Conservation (phyloP, 1,140 invertebrate species). For the Euwallacea fornicatus region DNA sequence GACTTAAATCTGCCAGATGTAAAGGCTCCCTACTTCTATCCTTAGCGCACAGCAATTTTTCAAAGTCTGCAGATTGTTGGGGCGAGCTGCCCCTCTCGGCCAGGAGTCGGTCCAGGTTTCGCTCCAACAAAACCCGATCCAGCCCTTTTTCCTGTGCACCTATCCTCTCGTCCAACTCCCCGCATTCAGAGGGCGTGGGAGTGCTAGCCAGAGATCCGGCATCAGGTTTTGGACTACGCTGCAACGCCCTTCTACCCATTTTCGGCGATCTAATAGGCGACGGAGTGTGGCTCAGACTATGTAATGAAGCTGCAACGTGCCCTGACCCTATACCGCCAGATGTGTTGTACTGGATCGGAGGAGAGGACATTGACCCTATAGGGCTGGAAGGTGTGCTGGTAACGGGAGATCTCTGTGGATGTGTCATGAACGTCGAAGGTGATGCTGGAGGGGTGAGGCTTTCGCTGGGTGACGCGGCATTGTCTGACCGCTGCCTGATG, state of each 20-base stretch:
- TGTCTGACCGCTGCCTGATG: slow-evolving; percentile 49
- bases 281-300: slow-evolving; percentile 28
- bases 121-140: slow-evolving; percentile 63
- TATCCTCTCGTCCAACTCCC: slow-evolving; percentile 40
- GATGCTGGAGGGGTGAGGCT: slow-evolving; percentile 57
- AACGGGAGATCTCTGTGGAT: slow-evolving; percentile 53
- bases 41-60: slow-evolving; percentile 60
- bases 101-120: slow-evolving; percentile 62
- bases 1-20: slow-evolving; percentile 56
- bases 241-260: slow-evolving; percentile 59
- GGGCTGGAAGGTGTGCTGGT: slow-evolving; percentile 50
- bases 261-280: slow-evolving; percentile 58
- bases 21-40: slow-evolving; percentile 63
- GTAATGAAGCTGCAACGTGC: slow-evolving; percentile 11
- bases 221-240: slow-evolving; percentile 52
- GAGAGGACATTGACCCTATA: slow-evolving; percentile 20
- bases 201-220: slow-evolving; percentile 49
- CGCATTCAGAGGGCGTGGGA: slow-evolving; percentile 46
- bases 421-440: slow-evolving; percentile 52
- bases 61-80: slow-evolving; percentile 50
- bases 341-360: slow-evolving; percentile 29
- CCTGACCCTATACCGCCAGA: slow-evolving; percentile 37
- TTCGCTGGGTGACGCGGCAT: slow-evolving; percentile 54
- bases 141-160: slow-evolving; percentile 52
- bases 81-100: slow-evolving; percentile 45